Percentiles rank a stretch among this genome's conserved stretches.
These are phyloP conservation scores for Microcebus ravelobensis DNA, from an alignment of 2,113 vertebrate genomes.

Conservation along the genomic window DNA sequence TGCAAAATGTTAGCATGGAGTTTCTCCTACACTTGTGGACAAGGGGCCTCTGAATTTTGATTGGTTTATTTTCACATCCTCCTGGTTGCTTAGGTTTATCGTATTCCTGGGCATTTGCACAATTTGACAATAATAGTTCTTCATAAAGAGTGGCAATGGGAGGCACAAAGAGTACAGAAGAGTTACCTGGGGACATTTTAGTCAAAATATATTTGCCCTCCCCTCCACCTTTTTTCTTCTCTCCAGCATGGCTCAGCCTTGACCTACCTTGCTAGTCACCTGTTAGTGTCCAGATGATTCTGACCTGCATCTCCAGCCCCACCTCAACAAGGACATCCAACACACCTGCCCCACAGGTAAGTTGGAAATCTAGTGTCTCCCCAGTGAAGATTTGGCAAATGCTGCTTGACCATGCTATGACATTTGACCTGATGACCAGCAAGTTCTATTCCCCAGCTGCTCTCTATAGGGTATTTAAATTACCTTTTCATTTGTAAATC, in stretches of 20 bases:
- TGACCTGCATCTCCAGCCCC: background rate
- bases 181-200: background rate
- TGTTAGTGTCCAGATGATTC: background rate
- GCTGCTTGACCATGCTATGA: background rate
- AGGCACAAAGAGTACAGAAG: accelerated
- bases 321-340: background rate
- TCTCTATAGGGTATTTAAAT: background rate
- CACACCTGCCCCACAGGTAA: background rate
- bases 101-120: background rate
- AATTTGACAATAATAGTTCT: background rate
- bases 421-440: background rate
- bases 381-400: background rate
- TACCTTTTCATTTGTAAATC: background rate
- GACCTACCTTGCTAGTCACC: background rate
- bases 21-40: background rate
- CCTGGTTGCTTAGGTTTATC: background rate
- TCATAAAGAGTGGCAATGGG: background rate
- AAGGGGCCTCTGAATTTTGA: background rate
- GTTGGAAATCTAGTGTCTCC: background rate
- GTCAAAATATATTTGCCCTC: background rate
- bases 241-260: background rate
- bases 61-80: background rate
- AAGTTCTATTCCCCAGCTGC: background rate
- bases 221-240: background rate
- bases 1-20: background rate